Conservation (phyloP, 2,113 vertebrate species). For the Edolisoma coerulescens region DNA sequence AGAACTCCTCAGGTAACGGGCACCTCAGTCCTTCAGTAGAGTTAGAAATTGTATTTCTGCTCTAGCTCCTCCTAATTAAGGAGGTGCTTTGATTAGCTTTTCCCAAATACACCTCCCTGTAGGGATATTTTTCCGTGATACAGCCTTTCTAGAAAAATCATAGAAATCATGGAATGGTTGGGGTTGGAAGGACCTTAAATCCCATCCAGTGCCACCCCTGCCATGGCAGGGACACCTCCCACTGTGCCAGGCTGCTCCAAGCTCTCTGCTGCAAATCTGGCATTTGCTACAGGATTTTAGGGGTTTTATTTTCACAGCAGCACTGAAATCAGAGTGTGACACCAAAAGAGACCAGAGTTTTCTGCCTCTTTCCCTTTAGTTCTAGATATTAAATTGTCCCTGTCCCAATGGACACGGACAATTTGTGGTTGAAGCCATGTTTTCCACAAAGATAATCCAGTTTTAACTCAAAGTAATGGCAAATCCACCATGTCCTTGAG, state of each 20-base stretch:
- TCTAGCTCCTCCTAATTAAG: neutral
- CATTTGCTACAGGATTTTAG: neutral
- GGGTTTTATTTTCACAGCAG: neutral
- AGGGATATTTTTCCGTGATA: rapidly evolving
- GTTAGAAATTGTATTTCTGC: rapidly evolving
- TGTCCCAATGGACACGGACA: neutral
- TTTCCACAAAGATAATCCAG: neutral
- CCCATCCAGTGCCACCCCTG: neutral
- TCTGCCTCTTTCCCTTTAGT: neutral
- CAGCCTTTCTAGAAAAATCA: neutral
- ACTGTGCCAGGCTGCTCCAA: neutral
- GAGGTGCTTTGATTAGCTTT: neutral
- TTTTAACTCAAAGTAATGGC: neutral
- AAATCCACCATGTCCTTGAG: neutral
- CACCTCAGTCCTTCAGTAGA: neutral
- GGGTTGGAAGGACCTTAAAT: neutral
- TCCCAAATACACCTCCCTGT: rapidly evolving
- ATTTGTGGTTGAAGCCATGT: neutral
- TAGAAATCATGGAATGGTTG: rapidly evolving
- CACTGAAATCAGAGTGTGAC: neutral
- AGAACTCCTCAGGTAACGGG: slow-evolving; percentile 81
- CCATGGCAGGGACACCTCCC: neutral
- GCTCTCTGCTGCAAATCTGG: neutral
- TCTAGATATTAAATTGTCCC: neutral
- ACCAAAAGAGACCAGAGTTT: neutral